A percentile compares a stretch with the other conserved stretches of the same genome.
Evolutionary conservation across 2,113 vertebrate genomes (phyloP).

Genomic region (Serinus canaria): DNA sequence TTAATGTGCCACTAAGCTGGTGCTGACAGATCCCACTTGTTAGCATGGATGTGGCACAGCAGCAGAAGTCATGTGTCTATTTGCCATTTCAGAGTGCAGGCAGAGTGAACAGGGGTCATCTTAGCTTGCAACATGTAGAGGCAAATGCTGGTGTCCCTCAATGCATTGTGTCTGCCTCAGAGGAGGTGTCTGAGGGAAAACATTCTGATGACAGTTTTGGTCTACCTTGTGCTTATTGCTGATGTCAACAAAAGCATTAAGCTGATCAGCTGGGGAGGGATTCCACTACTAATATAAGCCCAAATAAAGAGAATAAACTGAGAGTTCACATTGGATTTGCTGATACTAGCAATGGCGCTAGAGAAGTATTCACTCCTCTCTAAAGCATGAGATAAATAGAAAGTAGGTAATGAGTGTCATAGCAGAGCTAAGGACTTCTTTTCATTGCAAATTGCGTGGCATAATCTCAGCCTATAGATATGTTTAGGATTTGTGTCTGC

Average conservation of each 20-base stretch:
- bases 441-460: background rate
- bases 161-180: background rate
- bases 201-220: fast-evolving
- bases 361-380: background rate
- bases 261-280: background rate
- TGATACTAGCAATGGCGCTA: background rate
- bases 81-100: background rate
- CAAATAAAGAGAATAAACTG: background rate
- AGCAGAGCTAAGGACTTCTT: background rate
- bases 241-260: background rate
- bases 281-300: background rate
- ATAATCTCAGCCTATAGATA: background rate
- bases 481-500: background rate
- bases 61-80: background rate
- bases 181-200: background rate
- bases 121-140: background rate
- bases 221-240: background rate
- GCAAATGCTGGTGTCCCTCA: background rate
- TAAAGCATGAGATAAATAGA: background rate
- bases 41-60: background rate
- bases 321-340: background rate
- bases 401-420: background rate
- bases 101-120: background rate
- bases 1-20: background rate
- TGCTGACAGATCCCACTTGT: background rate